Conservation (phyloP, 2,888 invertebrate genomes). For the Drosophila mimica region DNA sequence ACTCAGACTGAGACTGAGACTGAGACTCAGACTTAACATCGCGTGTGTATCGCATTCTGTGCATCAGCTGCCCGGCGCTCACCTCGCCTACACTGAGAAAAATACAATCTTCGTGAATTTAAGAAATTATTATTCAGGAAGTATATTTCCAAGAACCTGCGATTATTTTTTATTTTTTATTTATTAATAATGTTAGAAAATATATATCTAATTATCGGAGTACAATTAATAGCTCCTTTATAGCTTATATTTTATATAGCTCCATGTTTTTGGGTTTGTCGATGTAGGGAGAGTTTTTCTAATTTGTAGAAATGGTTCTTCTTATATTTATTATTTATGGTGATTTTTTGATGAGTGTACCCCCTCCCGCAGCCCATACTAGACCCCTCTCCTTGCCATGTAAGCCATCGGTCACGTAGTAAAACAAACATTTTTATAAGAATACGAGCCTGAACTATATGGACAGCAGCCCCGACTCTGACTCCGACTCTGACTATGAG, state of each 20-base stretch:
- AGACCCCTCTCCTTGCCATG: not conserved
- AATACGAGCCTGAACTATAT: constrained; percentile 46
- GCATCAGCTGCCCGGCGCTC: constrained; percentile 71
- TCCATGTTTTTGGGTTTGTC: fast-evolving
- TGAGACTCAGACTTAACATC: constrained; percentile 34
- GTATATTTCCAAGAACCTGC: no score
- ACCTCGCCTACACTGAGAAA: not conserved
- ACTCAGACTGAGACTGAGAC: not conserved
- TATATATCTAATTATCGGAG: no score
- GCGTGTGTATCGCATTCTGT: constrained; percentile 76
- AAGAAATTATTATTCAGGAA: not conserved
- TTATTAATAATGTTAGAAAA: no score
- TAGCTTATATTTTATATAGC: not conserved
- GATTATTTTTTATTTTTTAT: no score
- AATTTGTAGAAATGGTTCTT: not conserved
- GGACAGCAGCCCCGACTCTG: constrained; percentile 20
- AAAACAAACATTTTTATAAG: constrained; percentile 84
- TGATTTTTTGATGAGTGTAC: not conserved
- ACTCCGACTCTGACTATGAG: constrained; percentile 9
- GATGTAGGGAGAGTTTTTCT: not conserved
- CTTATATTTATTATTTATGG: no score
- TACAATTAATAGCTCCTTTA: no score
- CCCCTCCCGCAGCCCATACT: not conserved
- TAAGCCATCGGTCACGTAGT: constrained; percentile 83
- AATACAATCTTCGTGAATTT: not conserved